Evolutionary conservation across 2,888 invertebrate species (phyloP), one percentile per base, ranked within the genome.

Genomic region (Polyploca ridens): DNA sequence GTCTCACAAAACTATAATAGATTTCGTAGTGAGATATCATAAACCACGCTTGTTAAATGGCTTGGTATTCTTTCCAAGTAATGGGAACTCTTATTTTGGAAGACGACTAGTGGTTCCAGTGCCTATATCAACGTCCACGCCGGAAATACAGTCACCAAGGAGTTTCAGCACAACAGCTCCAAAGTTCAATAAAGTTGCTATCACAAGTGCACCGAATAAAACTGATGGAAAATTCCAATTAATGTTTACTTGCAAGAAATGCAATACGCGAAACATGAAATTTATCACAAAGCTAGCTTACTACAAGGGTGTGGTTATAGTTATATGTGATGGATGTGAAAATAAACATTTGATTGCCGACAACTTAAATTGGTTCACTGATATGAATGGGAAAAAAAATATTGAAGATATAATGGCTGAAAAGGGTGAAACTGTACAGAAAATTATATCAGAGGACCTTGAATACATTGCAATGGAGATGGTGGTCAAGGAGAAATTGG

Each of bases 331-430:
- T 64, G 97, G 97, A 0, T 99, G 99, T 84, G 90, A 95, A 60
- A 99, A 98, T 84, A 96, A 97, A 86, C 99, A 99, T 90, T 94
- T 99, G 33, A 99, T 99, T 73, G 99, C 99, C 0, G 99, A 99
- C 85, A 99, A 99, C 89, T 94, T 99, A 1, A 97, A 97, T 71
- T 99, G 99, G 99, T 99, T 99, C 85, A 94, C 96, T 0, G 97
- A 98, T 82, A 91, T 97, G 81, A 93, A 96, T 78, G 96, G 96
- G 0, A 96, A 96, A 79, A 95, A 95, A 70, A 99, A 99, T 83
- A 98, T 99, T 76, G 99, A 99, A 93, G 97, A 97, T 71, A 97
- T 99, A 46, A 93, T 99, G 85, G 96, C 96, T 19, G 96, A 96
- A 66, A 98, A 97, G 82, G 99, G 99, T 1, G 99, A 99, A 93